Conservation (phyloP, 1,140 invertebrate genomes). For the Teleogryllus occipitalis region DNA sequence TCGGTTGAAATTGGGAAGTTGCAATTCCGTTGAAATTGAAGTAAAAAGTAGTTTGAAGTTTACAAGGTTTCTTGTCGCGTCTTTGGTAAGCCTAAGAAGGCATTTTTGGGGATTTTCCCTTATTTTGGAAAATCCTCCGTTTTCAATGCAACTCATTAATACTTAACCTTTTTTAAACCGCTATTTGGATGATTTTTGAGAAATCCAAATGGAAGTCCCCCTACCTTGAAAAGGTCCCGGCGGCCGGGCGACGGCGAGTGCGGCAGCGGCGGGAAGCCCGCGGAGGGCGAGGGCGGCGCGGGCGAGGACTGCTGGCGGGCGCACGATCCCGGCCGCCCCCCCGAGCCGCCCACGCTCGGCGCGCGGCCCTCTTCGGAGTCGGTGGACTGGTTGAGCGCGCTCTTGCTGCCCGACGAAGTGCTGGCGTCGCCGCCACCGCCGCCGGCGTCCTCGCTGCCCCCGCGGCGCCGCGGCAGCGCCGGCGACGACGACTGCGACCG, state of each 20-base stretch:
- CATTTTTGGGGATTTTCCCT: too few relatives aligned
- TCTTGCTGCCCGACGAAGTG: slow-evolving; percentile 40
- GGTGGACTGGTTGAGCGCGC: slow-evolving; percentile 28
- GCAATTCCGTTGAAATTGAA: too few relatives aligned
- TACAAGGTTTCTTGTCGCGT: too few relatives aligned
- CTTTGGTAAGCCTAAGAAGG: too few relatives aligned
- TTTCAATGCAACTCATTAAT: too few relatives aligned
- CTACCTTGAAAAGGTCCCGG: slow-evolving; percentile 19
- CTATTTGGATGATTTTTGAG: too few relatives aligned
- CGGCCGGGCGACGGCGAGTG: slow-evolving; percentile 23
- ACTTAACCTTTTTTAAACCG: too few relatives aligned
- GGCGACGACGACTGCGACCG: slow-evolving; percentile 17
- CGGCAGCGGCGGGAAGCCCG: slow-evolving; percentile 21
- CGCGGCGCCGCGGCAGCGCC: slow-evolving; percentile 8
- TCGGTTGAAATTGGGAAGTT: too few relatives aligned
- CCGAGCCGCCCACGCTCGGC: background rate
- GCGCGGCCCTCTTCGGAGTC: background rate
- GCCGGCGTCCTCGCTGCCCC: background rate
- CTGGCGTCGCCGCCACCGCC: slow-evolving; percentile 37
- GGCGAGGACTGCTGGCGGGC: background rate
- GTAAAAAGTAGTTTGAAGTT: too few relatives aligned
- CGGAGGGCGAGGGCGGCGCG: background rate
- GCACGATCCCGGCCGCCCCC: background rate
- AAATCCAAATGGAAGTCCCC: too few relatives aligned
- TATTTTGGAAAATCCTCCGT: too few relatives aligned